Percentiles rank a stretch among this genome's conserved stretches.
Evolutionary conservation across 2,113 vertebrate species (phyloP).

Genomic region (Serinus canaria): DNA sequence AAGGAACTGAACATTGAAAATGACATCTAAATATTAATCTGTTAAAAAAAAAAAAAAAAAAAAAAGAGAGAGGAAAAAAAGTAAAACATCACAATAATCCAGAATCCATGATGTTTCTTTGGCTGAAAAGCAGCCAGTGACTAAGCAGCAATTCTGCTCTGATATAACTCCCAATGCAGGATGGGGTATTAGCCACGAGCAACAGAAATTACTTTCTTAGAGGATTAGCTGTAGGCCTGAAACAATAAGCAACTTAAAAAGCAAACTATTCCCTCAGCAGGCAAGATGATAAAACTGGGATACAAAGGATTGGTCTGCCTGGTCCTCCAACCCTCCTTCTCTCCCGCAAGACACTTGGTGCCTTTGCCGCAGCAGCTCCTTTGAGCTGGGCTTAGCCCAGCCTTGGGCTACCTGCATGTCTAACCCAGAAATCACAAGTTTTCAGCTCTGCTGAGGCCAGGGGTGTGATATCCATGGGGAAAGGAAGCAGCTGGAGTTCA

Average conservation of each 20-base stretch:
- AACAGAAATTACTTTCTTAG: constrained; percentile 34
- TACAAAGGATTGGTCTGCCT: not conserved
- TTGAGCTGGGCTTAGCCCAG: not conserved
- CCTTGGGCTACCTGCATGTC: not conserved
- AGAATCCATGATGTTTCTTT: constrained; percentile 13
- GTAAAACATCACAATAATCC: not conserved
- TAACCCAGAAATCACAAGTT: accelerated
- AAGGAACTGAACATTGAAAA: not conserved
- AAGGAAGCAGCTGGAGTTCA: not conserved
- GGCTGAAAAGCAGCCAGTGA: constrained; percentile 25
- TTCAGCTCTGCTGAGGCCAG: not conserved
- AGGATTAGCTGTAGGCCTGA: constrained; percentile 29
- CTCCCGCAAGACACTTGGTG: accelerated
- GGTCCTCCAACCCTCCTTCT: not conserved
- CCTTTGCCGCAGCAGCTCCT: not conserved
- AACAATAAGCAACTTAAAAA: constrained; percentile 45
- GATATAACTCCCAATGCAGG: not conserved
- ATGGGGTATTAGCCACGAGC: constrained; percentile 8
- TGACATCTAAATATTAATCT: constrained; percentile 12
- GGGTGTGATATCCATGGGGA: too few relatives aligned
- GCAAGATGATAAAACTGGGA: not conserved
- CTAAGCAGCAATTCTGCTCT: constrained; percentile 19
- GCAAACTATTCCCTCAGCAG: not conserved
- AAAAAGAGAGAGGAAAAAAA: accelerated
- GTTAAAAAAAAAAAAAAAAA: not conserved